A percentile compares a stretch with the other conserved stretches of the same genome.
These are phyloP conservation scores for Lordiphosa mommai DNA, from an alignment of 1,140 invertebrate species.

Conservation along the genomic window DNA sequence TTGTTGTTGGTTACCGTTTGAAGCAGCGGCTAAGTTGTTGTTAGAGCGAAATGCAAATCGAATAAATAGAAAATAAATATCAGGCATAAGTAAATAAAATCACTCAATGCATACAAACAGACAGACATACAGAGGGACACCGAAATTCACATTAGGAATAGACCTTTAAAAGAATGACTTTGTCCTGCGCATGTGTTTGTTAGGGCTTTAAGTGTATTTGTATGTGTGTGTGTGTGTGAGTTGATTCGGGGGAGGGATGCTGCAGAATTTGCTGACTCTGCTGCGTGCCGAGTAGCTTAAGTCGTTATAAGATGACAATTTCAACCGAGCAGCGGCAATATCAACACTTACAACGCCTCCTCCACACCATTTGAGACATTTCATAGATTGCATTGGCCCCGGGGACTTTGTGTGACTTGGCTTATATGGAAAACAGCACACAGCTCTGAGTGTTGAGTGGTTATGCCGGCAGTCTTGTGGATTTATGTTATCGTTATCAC, in stretches of 20 bases:
- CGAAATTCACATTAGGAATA: constrained; percentile 5
- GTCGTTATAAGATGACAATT: constrained; percentile 70
- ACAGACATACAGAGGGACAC: not conserved
- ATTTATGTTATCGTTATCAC: constrained; percentile 38
- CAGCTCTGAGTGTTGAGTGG: constrained; percentile 31
- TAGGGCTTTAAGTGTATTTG: constrained; percentile 37
- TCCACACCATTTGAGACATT: not conserved
- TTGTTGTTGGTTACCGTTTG: constrained; percentile 17
- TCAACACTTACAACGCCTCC: constrained; percentile 51
- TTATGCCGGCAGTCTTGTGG: constrained; percentile 28
- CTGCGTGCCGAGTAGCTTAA: constrained; percentile 64
- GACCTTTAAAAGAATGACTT: constrained; percentile 48
- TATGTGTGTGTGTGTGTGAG: constrained; percentile 13
- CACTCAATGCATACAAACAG: constrained; percentile 21
- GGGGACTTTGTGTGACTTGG: constrained; percentile 46
- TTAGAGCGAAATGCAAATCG: constrained; percentile 71
- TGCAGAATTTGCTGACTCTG: constrained; percentile 55
- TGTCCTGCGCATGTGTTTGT: constrained; percentile 29
- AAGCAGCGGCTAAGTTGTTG: constrained; percentile 15
- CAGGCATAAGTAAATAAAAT: constrained; percentile 56
- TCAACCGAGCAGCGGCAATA: constrained; percentile 49
- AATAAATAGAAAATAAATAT: constrained; percentile 76
- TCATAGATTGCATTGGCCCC: constrained; percentile 62
- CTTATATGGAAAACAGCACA: constrained; percentile 35
- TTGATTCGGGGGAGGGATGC: constrained; percentile 3